Base-by-base conservation (phyloP, 2,797 vertebrate genomes). In the Anisognathus igniventris region DNA sequence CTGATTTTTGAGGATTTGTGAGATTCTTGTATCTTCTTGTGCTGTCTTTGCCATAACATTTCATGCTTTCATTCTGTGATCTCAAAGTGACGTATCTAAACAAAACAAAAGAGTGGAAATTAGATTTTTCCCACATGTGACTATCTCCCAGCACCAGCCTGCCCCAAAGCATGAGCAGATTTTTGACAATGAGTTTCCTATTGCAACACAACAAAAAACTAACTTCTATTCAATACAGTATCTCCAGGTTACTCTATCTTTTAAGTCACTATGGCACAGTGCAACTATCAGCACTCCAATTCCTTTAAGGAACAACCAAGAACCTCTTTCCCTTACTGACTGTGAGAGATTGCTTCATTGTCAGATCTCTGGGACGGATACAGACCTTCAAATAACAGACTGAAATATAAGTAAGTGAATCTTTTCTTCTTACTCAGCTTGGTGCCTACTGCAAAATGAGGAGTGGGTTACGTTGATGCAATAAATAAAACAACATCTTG, bases 61-160 rank as follows among this genome's bases (percentile, higher is more conserved):
- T 96, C 84, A 96, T 90, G 89, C 53, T 93, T 93, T 92, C 94
- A 95, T 94, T 62, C 73, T 94, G 60, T 48, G 93, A 89, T 77
- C 71, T 85, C 82, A 35, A 84, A 77, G 48, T 77, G 73, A 92
- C 1, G 13, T 92, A 92, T 86, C 96, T 96, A 93, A 91, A 94
- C 31, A 87, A 92, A 93, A 37, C 12, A 84, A 47, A 82, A 88
- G 17, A 91, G 86, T 8, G 23, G 25, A 83, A 93, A 67, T 88
- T 56, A 77, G 13, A 50, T 67, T 57, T 53, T 17, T 8, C 47
- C 14, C 25, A 12, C 19, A 14, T 2, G 3, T 12, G 15, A 87
- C 35, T n/a, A 48, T 20, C 33, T 66, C 74, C 44, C 51, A 80
- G 12, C 57, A 76, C 14, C 42, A 84, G 8, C 47, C 58, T 61